Evolutionary conservation across 2,113 vertebrate genomes (phyloP).

Genomic region (Ptychochromis oligacanthus): DNA sequence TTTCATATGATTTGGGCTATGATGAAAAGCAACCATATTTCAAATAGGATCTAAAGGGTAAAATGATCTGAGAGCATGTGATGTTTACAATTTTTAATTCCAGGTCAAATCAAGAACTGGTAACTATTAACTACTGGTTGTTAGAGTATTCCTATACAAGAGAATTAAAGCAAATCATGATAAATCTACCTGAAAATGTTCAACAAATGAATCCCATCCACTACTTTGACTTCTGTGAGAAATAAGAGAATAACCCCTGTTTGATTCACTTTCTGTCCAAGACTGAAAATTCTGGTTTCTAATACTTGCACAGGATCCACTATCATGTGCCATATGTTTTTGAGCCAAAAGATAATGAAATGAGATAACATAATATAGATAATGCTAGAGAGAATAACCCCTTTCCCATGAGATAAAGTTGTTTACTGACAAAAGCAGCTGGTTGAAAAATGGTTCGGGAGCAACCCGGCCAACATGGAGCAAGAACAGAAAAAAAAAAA

Average conservation of each 20-base stretch:
- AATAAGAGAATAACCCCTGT: conserved; percentile 32
- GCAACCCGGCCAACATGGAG: conserved; percentile 30
- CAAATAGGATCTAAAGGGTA: not conserved
- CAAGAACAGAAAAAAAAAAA: conserved; percentile 1
- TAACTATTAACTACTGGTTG: not conserved
- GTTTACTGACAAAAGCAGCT: conserved; percentile 71
- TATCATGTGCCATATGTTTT: conserved; percentile 62
- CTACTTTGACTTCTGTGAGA: not conserved
- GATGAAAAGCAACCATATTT: not conserved
- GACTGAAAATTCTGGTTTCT: conserved; percentile 27
- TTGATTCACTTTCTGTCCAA: conserved; percentile 15
- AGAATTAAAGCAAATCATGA: not conserved
- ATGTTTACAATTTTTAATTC: not conserved
- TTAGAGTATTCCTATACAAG: not conserved
- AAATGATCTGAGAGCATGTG: not conserved
- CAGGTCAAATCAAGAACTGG: too few species aligned
- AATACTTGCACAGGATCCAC: conserved; percentile 43
- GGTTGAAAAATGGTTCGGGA: conserved; percentile 67
- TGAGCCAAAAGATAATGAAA: conserved; percentile 69
- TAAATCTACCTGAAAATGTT: not conserved
- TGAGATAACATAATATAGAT: conserved; percentile 70
- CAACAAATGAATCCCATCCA: not conserved
- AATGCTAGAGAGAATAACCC: conserved; percentile 67
- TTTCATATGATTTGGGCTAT: not conserved
- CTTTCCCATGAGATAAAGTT: conserved; percentile 70